Base-by-base conservation (phyloP, 2,888 invertebrate genomes). In the Andrena trimmerana region DNA sequence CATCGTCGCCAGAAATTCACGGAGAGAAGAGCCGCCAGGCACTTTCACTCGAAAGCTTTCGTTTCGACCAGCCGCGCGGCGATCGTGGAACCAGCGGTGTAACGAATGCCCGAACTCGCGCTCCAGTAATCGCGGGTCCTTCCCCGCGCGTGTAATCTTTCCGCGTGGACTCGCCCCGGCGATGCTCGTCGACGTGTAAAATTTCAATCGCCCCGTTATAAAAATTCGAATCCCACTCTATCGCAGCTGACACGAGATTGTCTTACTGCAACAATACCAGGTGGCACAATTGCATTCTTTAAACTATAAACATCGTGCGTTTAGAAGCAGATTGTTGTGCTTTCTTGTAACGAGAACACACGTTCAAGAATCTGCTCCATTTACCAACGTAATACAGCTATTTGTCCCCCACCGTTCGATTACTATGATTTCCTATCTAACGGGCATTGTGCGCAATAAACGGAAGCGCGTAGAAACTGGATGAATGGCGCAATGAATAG, bases 1-100 rank as follows among this genome's bases (percentile, higher is more conserved):
- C 66, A 67, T 42, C 67, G 68, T 50, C 42, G 57, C 2, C 63
- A 63, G 33, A 59, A 73, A 63, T 65, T 60, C 52, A 57, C 74
- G 63, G 16, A 50, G 73, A 76, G 36, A 42, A 60, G 36, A 50
- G 42, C 31, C 50, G 36, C 10, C 62, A 3, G n/a, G 73, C 42
- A 86, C 85, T 86, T 86, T 86, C 86, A 83, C 86, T 81, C 69
- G 78, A 81, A 72, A 78, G 76, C 83, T 82, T 78, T 80, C 79
- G 68, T 85, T 78, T 75, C 70, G 79, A 67, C 57, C 72, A 60
- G 62, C 54, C 63, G n/a, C 33, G 6, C 33, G 63, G n/a, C 70
- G 70, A 70, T 65, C 73, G 52, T 29, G 65, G 60, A 24, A 16
- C 52, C 54, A 3, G 2, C 27, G 67, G 36, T 62, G 66, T 31